Conservation (phyloP, 92 coral and sea anemone species). For the Nematostella vectensis region DNA sequence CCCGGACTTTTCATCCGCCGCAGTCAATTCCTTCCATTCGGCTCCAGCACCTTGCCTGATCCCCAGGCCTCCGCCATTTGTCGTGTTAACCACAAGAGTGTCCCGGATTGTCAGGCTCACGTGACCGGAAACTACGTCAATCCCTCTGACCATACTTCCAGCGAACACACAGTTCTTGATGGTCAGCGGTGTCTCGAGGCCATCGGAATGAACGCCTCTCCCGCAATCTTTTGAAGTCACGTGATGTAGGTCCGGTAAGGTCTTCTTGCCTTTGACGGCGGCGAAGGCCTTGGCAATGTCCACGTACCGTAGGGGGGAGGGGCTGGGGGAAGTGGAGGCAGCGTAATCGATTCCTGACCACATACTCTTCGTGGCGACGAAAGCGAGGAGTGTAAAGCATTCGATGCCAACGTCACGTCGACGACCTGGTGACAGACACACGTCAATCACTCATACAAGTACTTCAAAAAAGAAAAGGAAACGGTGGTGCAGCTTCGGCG, state of each 20-base stretch:
- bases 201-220: slow-evolving; percentile 22
- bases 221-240: slow-evolving; percentile 16
- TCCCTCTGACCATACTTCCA: slow-evolving; percentile 26
- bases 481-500: too few relatives aligned
- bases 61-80: slow-evolving; percentile 26
- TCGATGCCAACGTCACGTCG: slow-evolving; percentile 43
- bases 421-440: slow-evolving; percentile 14
- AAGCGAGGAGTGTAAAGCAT: slow-evolving; percentile 23
- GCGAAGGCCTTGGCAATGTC: slow-evolving; percentile 34
- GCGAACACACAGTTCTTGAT: slow-evolving; percentile 21
- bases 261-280: slow-evolving; percentile 21
- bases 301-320: slow-evolving; percentile 23
- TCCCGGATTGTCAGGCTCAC: slow-evolving; percentile 13
- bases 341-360: slow-evolving; percentile 52
- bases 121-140: slow-evolving; percentile 19
- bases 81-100: slow-evolving; percentile 29
- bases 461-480: too few relatives aligned
- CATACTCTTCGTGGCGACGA: slow-evolving; percentile 13
- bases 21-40: too few relatives aligned
- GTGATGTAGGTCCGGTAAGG: slow-evolving; percentile 30
- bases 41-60: slow-evolving; percentile 2
- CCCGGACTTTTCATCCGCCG: too few relatives aligned
- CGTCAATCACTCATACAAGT: background rate
- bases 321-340: slow-evolving; percentile 24
- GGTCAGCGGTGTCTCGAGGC: slow-evolving; percentile 22